Base-by-base conservation (phyloP, 2,888 invertebrate genomes). In the Cerceris rybyensis region DNA sequence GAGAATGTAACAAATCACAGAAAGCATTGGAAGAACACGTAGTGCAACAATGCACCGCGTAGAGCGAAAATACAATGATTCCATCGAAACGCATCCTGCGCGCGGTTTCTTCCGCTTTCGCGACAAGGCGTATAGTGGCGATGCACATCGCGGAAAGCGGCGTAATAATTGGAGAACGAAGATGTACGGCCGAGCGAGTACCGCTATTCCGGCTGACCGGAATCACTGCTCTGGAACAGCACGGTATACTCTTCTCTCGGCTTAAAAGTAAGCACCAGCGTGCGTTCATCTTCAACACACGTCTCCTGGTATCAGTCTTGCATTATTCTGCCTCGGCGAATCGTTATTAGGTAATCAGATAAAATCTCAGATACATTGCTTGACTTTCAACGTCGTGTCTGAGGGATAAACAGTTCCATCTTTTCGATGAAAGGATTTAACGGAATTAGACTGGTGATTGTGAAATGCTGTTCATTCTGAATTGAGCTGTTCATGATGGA, bases 191-290 rank as follows among this genome's bases (percentile, higher is more conserved):
- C 80, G 82, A 86, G 81, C 82, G 83, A 86, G 89, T 91, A 90
- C 91, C 91, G 91, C 91, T 91, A 91, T 89, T 90, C 89, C 86
- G 87, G 87, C 90, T 91, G 91, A 91, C 91, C 91, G 91, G 90
- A 91, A 91, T 90, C 90, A 90, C 85, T 86, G 88, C 90, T 90
- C 90, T 91, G 91, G 91, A 91, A 91, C 85, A 86, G 65, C 77
- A 82, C 80, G 82, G 74, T 83, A 80, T 67, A 78, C 76, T 63
- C 69, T 70, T 70, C 63, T 55, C 42, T 28, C 70, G 75, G 42
- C 14, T 16, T 67, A 54, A 67, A 72, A 64, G 28, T 28, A 69
- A 46, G 61, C 13, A 46, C 69, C 61, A 55, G 65, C 42, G 74
- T 77, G 59, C 63, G 50, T 61, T 68, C 70, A 50, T 50, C 75